phyloP scores from a whole-genome alignment of 2,797 vertebrate species.

The Crocodylus rhombifer region DNA sequence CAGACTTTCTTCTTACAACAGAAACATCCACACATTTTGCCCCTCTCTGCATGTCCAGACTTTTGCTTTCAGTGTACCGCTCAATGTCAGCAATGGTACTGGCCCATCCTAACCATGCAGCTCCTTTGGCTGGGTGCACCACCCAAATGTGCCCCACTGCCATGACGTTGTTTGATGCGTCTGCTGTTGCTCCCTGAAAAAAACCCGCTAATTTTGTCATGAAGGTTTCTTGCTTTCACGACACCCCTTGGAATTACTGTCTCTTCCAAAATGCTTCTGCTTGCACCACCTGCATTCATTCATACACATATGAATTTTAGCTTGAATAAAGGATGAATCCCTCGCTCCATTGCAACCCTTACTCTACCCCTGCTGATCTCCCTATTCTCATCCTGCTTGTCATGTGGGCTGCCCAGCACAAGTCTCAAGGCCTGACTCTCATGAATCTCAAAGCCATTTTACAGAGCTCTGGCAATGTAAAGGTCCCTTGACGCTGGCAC shows the following conservation, averaged over 20 bases:
- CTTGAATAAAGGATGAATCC: not conserved
- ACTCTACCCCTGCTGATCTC: not conserved
- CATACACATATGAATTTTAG: accelerated
- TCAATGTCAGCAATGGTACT: not conserved
- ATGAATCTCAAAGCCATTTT: not conserved
- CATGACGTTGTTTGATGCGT: not conserved
- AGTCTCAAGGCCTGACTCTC: not conserved
- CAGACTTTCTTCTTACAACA: not conserved
- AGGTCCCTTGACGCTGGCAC: not conserved
- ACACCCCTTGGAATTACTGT: not conserved
- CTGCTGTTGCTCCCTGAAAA: not conserved
- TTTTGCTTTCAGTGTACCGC: not conserved
- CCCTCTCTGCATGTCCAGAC: not conserved
- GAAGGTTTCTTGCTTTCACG: accelerated
- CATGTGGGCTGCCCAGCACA: not conserved
- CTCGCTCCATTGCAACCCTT: not conserved
- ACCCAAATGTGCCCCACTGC: too few relatives aligned
- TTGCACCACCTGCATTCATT: not conserved
- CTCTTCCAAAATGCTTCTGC: not conserved
- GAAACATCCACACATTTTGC: accelerated
- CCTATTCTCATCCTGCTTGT: not conserved
- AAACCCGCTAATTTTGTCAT: too few relatives aligned
- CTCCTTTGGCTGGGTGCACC: too few relatives aligned
- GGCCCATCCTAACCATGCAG: too few relatives aligned
- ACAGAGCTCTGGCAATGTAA: not conserved